phyloP scores from a whole-genome alignment of 2,888 invertebrate species.

The Drosophila picticornis region DNA sequence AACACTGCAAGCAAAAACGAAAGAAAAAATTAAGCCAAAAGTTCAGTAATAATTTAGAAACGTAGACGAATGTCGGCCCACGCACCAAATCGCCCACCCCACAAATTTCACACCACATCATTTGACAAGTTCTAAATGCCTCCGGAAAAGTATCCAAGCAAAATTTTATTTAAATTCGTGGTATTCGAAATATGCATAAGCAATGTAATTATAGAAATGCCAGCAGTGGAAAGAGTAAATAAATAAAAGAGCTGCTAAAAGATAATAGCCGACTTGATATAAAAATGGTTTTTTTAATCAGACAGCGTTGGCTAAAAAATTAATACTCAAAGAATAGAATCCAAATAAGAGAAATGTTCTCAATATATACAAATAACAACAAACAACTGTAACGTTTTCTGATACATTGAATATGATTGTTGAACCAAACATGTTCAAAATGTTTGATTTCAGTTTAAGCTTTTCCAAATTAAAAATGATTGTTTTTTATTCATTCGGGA shows the following conservation, averaged over 20 bases:
- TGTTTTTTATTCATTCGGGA: background rate
- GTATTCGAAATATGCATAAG: conserved; percentile 27
- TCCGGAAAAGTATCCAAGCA: conserved; percentile 25
- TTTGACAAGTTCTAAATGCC: conserved; percentile 2
- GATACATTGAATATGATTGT: background rate
- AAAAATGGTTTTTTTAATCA: background rate
- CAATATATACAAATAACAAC: background rate
- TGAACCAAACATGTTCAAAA: background rate
- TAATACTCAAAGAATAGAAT: background rate
- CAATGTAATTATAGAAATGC: conserved; percentile 46
- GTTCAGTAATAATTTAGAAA: background rate
- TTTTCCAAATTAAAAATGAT: background rate
- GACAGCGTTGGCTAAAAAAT: background rate
- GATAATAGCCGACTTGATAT: background rate
- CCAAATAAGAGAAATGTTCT: background rate
- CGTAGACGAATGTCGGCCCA: background rate
- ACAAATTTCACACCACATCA: conserved; percentile 19
- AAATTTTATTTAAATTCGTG: conserved; percentile 35
- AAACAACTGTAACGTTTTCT: background rate
- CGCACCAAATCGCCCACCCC: background rate
- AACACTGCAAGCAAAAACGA: conserved; percentile 18
- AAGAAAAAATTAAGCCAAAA: conserved; percentile 15
- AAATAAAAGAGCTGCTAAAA: conserved; percentile 14
- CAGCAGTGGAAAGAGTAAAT: conserved; percentile 18
- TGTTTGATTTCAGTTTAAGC: background rate